A percentile compares a stretch with the other conserved stretches of the same genome.
Conservation (phyloP, 2,113 vertebrate species). For the Antigone vipio region DNA sequence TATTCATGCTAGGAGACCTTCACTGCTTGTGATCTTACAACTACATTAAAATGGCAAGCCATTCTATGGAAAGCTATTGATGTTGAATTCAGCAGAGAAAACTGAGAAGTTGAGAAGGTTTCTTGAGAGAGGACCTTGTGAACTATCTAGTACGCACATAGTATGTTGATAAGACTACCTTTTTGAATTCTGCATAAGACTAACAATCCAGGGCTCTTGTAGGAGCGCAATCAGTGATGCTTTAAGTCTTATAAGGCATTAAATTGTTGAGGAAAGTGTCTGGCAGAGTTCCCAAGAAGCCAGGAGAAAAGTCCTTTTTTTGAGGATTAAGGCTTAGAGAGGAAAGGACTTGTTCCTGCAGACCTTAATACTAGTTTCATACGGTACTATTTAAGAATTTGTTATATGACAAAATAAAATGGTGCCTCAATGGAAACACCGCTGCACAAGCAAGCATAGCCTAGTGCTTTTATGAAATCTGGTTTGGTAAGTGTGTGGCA, state of each 20-base stretch:
- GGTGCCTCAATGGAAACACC: background rate
- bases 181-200: background rate
- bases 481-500: background rate
- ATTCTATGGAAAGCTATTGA: background rate
- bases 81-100: background rate
- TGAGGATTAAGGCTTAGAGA: background rate
- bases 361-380: background rate
- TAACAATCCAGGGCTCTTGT: background rate
- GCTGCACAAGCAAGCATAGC: background rate
- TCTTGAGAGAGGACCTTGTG: background rate
- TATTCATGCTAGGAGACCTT: background rate
- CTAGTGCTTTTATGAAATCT: background rate
- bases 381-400: background rate
- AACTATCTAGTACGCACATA: fast-evolving
- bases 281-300: background rate
- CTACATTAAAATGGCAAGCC: background rate
- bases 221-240: background rate
- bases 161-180: background rate
- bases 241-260: background rate
- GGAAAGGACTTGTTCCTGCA: background rate
- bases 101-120: background rate
- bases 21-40: background rate
- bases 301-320: background rate
- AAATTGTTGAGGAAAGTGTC: background rate
- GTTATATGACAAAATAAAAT: background rate